Conservation (phyloP, 2,797 vertebrate species). For the Coendou prehensilis region DNA sequence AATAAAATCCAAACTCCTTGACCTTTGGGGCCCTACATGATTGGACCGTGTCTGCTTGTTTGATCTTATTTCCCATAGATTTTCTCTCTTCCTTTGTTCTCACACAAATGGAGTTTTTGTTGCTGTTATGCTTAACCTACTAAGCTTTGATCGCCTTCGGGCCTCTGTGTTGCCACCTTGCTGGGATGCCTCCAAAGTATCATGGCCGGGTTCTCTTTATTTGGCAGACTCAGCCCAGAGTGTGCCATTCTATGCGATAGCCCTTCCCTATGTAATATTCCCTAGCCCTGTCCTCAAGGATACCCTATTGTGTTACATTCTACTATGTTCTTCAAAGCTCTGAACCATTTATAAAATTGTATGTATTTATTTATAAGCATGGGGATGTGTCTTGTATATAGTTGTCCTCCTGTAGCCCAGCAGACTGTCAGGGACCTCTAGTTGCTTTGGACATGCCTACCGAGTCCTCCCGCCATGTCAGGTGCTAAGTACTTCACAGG, state of each 20-base stretch:
- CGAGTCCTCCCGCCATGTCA: not conserved
- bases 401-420: not conserved
- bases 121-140: not conserved
- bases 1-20: not conserved
- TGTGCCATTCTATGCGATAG: not conserved
- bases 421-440: not conserved
- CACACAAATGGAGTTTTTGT: not conserved
- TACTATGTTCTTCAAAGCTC: not conserved
- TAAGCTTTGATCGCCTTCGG: slow-evolving; percentile 13
- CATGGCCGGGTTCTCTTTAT: not conserved
- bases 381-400: not conserved
- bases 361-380: not conserved
- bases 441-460: not conserved
- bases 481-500: not conserved
- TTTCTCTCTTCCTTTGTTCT: not conserved
- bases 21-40: not conserved
- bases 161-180: not conserved
- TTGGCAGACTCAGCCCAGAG: not conserved
- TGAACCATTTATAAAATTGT: not conserved
- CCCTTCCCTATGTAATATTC: not conserved
- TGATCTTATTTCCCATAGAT: not conserved
- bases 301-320: not conserved
- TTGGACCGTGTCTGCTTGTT: not conserved
- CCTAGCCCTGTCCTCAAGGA: not conserved
- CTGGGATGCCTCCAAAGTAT: not conserved